Percentiles rank a stretch among this genome's conserved stretches.
phyloP scores from a whole-genome alignment of 1,140 invertebrate species.

The Brachionus calyciflorus region DNA sequence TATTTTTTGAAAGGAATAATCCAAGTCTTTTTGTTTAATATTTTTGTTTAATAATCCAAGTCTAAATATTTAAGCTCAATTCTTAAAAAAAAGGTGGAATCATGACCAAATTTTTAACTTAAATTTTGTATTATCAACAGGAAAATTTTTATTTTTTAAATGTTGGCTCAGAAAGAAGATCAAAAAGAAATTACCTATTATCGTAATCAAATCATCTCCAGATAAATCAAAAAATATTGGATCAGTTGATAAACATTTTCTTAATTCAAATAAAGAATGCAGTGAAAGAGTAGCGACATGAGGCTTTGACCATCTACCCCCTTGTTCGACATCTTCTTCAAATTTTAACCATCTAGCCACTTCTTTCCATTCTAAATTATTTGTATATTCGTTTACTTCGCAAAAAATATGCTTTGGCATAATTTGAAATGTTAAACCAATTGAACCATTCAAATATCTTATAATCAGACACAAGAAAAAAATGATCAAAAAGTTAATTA shows the following conservation, averaged over 20 bases:
- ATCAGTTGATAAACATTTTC: slow-evolving; percentile 55
- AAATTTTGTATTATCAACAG: too few relatives aligned
- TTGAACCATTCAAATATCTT: neutral
- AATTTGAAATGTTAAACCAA: neutral
- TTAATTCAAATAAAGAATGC: slow-evolving; percentile 58
- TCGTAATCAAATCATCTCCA: slow-evolving; percentile 68
- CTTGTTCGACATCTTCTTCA: slow-evolving; percentile 61
- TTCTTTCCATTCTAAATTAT: slow-evolving; percentile 41
- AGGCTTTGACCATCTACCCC: slow-evolving; percentile 61
- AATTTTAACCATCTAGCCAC: slow-evolving; percentile 60
- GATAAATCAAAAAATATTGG: slow-evolving; percentile 57
- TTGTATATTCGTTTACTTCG: slow-evolving; percentile 26
- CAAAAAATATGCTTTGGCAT: slow-evolving; percentile 36
- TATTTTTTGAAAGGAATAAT: too few relatives aligned
- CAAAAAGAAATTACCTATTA: slow-evolving; percentile 74
- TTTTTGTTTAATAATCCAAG: too few relatives aligned
- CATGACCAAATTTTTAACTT: too few relatives aligned
- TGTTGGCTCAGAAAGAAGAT: neutral
- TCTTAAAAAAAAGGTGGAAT: too few relatives aligned
- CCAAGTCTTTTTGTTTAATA: too few relatives aligned
- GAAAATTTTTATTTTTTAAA: neutral
- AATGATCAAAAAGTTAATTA: too few relatives aligned
- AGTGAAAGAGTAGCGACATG: slow-evolving; percentile 60
- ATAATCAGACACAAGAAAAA: too few relatives aligned
- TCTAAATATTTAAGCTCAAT: too few relatives aligned